phyloP scores from a whole-genome alignment of 2,888 invertebrate genomes.

The Thalpophila matura region DNA sequence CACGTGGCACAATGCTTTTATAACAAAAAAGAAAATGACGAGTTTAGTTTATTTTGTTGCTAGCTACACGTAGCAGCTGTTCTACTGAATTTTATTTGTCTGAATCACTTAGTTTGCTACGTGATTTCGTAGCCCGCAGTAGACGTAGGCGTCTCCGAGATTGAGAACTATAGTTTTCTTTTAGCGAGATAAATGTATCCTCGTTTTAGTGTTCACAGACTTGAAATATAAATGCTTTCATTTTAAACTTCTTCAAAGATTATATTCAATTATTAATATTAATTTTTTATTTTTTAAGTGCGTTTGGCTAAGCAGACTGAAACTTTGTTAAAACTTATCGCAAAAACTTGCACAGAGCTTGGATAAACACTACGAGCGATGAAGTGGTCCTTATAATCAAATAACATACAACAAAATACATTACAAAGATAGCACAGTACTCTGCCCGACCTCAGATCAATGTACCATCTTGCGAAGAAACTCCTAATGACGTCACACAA shows the following conservation, averaged over 20 bases:
- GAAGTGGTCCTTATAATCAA: neutral
- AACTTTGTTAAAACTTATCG: no score
- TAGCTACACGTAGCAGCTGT: conserved; percentile 13
- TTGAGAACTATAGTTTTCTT: neutral
- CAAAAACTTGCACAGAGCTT: no score
- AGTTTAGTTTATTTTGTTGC: neutral
- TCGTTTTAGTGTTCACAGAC: neutral
- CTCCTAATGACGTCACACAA: conserved; percentile 12
- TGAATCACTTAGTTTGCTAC: conserved; percentile 45
- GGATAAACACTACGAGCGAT: neutral
- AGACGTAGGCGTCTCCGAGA: conserved; percentile 25
- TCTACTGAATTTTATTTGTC: conserved; percentile 6
- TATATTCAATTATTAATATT: neutral
- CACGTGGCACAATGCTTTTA: neutral
- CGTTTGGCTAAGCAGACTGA: no score
- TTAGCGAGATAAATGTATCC: neutral
- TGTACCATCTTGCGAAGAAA: neutral
- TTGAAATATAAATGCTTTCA: neutral
- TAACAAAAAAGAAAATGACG: neutral
- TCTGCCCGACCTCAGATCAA: neutral
- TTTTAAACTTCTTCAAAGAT: neutral
- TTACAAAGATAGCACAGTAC: neutral
- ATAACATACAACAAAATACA: neutral
- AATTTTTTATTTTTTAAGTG: no score
- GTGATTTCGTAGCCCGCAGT: conserved; percentile 40